These are phyloP conservation scores for Dendropsophus ebraccatus DNA, from an alignment of 2,113 vertebrate genomes.

Conservation along the genomic window DNA sequence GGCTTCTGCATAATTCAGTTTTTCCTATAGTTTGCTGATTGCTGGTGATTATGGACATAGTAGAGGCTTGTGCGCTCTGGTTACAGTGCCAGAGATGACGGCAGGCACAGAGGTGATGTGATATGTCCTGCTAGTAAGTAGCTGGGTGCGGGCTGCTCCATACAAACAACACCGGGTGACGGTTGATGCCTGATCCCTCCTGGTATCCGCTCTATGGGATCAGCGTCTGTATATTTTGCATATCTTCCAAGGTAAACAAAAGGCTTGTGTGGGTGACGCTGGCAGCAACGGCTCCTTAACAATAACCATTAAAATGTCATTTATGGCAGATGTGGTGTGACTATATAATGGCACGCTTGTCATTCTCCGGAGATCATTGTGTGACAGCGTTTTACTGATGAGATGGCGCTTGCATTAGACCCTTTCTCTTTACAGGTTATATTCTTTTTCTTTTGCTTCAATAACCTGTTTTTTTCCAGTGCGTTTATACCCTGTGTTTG, in stretches of 20 bases:
- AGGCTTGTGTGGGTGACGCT: conserved; percentile 9
- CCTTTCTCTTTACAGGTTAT: background rate
- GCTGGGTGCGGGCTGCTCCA: conserved; percentile 6
- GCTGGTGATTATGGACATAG: no score
- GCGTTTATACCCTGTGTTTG: background rate
- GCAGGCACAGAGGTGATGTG: background rate
- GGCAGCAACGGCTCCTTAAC: background rate
- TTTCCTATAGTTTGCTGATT: no score
- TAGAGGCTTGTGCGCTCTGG: background rate
- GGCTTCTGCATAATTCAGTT: no score
- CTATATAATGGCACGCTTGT: conserved; percentile 25
- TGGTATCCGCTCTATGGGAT: background rate
- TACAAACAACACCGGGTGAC: background rate
- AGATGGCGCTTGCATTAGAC: background rate
- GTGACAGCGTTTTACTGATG: background rate
- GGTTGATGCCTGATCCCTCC: background rate
- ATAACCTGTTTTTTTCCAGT: background rate
- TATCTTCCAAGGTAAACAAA: conserved; percentile 29
- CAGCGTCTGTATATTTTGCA: conserved; percentile 18
- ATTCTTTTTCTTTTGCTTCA: background rate
- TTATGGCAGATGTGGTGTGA: conserved; percentile 21
- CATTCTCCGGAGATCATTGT: background rate
- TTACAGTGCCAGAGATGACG: background rate
- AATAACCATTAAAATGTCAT: conserved; percentile 42
- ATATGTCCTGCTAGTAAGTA: no score